Evolutionary conservation across 2,113 vertebrate genomes (phyloP).

Genomic region (Ammodytes marinus): DNA sequence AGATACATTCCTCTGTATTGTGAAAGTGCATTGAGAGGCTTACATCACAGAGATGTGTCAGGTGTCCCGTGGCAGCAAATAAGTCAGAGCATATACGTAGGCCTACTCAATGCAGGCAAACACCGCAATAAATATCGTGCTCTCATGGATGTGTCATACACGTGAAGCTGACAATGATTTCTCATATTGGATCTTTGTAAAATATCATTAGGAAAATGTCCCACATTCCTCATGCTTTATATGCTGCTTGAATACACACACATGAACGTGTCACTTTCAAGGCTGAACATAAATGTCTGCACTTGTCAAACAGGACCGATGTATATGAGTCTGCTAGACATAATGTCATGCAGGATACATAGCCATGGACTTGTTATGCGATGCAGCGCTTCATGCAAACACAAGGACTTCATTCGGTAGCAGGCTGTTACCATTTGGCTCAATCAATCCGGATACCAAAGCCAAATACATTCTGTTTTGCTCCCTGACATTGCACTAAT

Average conservation of each 20-base stretch:
- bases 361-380: conserved; percentile 26
- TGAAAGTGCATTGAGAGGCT: conserved; percentile 62
- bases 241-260: background rate
- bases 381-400: conserved; percentile 9
- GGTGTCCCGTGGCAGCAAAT: conserved; percentile 53
- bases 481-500: background rate
- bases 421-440: conserved; percentile 5
- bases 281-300: background rate
- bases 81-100: conserved; percentile 43
- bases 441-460: background rate
- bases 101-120: conserved; percentile 26
- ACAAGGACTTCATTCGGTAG: conserved; percentile 22
- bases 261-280: conserved; percentile 2
- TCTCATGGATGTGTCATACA: conserved; percentile 13
- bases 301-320: conserved; percentile 11
- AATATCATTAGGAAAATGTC: conserved; percentile 13
- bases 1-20: conserved; percentile 55
- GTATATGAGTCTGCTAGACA: conserved; percentile 35
- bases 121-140: conserved; percentile 54
- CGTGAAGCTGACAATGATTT: conserved; percentile 19
- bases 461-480: background rate
- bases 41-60: conserved; percentile 65
- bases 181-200: conserved; percentile 2
- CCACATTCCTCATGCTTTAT: background rate
- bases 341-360: conserved; percentile 4